These are phyloP conservation scores for Chondrilla cf. caribensis DNA, from an alignment of 37 sponge, comb jelly and placozoan species.

Conservation along the genomic window DNA sequence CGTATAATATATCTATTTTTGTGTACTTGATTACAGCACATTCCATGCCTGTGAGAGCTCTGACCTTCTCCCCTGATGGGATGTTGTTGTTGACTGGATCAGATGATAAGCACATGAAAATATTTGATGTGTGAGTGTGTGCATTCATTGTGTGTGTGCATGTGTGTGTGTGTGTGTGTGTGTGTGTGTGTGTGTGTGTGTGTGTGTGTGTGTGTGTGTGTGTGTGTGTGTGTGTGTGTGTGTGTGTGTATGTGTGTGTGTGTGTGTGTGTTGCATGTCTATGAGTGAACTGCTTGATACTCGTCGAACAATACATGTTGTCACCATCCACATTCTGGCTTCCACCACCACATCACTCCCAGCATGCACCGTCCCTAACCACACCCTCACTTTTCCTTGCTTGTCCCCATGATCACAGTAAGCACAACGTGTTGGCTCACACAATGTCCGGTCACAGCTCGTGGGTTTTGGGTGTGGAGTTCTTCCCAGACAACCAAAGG, in stretches of 20 bases:
- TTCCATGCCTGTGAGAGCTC: conserved; percentile 93
- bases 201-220: conserved; percentile 20
- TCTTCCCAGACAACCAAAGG: conserved; percentile 94
- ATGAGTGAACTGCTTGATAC: too few relatives aligned
- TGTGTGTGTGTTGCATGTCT: too few relatives aligned
- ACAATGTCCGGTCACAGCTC: conserved; percentile 95
- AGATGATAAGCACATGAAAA: conserved; percentile 96
- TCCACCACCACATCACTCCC: too few relatives aligned
- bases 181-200: not conserved
- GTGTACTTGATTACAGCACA: conserved; percentile 79
- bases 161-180: conserved; percentile 20
- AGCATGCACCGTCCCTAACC: too few relatives aligned
- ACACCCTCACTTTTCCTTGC: too few relatives aligned
- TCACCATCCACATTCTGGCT: too few relatives aligned
- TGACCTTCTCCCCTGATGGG: conserved; percentile 95
- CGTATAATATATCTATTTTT: too few relatives aligned
- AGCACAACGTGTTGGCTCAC: conserved; percentile 74
- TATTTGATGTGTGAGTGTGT: conserved; percentile 87
- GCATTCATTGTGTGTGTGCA: conserved; percentile 6
- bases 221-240: not conserved
- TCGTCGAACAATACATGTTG: too few relatives aligned
- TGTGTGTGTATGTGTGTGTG: not conserved
- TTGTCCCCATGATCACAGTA: conserved; percentile 45
- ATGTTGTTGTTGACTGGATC: conserved; percentile 89
- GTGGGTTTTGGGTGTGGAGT: conserved; percentile 92